Evolutionary conservation across 1,140 invertebrate species (phyloP).

Genomic region (Cherax quadricarinatus): DNA sequence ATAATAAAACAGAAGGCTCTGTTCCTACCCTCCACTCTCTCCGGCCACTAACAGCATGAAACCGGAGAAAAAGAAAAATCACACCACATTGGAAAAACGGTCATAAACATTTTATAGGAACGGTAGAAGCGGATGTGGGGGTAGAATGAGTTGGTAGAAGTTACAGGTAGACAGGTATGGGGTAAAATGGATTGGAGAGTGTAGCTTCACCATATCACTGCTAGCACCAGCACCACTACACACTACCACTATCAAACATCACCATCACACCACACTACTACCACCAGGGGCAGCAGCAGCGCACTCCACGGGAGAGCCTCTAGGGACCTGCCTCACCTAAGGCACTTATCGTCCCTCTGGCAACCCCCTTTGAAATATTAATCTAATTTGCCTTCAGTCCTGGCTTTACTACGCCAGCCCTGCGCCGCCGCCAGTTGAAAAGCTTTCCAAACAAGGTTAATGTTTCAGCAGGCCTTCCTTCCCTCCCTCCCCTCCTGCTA

Average conservation of each 20-base stretch:
- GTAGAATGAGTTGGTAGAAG: too few species aligned
- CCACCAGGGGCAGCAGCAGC: background rate
- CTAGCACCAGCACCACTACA: background rate
- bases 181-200: too few species aligned
- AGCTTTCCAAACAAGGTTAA: conserved; percentile 65
- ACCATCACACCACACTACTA: background rate
- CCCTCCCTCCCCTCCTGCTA: background rate
- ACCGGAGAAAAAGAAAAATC: too few species aligned
- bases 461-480: conserved; percentile 37
- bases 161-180: too few species aligned
- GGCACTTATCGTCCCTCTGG: conserved; percentile 67
- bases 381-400: conserved; percentile 67
- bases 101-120: too few species aligned
- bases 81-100: too few species aligned
- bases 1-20: too few species aligned
- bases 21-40: too few species aligned
- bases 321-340: conserved; percentile 56
- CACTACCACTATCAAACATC: background rate
- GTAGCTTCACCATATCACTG: background rate
- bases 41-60: too few species aligned
- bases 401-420: conserved; percentile 56
- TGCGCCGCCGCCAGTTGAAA: conserved; percentile 58
- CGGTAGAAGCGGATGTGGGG: too few species aligned
- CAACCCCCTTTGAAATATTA: conserved; percentile 67
- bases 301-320: conserved; percentile 45